Base-by-base conservation (phyloP, 2,113 vertebrate species). In the Corydoras sp. region DNA sequence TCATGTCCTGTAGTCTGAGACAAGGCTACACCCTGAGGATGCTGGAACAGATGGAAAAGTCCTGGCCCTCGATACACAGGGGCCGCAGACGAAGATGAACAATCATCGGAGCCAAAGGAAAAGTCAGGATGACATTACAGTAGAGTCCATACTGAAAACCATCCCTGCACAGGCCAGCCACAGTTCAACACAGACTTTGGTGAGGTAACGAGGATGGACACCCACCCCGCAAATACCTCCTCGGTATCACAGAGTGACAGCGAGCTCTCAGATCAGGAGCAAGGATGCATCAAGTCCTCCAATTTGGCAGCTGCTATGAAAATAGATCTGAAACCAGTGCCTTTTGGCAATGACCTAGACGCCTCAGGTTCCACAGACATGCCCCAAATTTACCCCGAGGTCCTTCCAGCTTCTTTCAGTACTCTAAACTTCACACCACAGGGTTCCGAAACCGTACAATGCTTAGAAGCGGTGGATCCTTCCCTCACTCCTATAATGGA, bases 241-340 rank as follows among this genome's bases (percentile, higher is more conserved):
- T 43, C 43, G 3, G 31, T 63, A 15, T 43, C 54, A 11, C 56
- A 77, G 51, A 70, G 65, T 11, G 74, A 74, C 65, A 75, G 79
- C 13, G 77, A 80, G 30, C 31, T 78, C 59, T 81, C 81, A 11
- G 77, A 81, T 54, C 73, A 72, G 54, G 76, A 76, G 66, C 76
- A 75, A 65, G 67, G 64, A 15, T 62, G 51, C 18, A 18, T 18
- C 35, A 13, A 35, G 3, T 11, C 59, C 12, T 58, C 60, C 9
- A 66, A 54, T 9, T 68, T 69, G 73, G 56, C 50, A 5, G 50
- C 65, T 30, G 56, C 68, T 7, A 5, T 65, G n/a, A 61, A 77
- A 56, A 9, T 79, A 24, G 29, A 77, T 29, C 58, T 76, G 12
- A 78, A 73, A 65, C 76, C 80, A 14, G 80, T 80, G 35, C 31